Evolutionary conservation across 2,888 invertebrate genomes (phyloP).

Genomic region (Copidosoma aretas): DNA sequence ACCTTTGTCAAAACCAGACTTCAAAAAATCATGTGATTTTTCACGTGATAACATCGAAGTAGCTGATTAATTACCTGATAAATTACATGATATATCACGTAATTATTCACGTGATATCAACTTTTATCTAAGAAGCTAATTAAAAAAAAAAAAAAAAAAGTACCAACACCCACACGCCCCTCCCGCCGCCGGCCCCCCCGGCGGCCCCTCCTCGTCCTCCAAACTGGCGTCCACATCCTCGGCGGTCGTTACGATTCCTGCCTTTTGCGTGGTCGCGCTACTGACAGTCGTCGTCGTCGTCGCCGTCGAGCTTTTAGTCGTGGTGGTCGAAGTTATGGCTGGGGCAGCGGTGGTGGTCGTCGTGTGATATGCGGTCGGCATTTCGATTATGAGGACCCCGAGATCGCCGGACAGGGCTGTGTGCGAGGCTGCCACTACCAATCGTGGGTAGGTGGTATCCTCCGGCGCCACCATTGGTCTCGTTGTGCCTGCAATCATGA

Average conservation of each 20-base stretch:
- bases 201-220: conserved; percentile 43
- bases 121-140: no score
- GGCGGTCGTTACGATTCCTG: conserved; percentile 44
- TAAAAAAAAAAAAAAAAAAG: no score
- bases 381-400: conserved; percentile 70
- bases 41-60: no score
- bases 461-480: conserved; percentile 48
- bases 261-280: neutral
- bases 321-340: no score
- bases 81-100: no score
- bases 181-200: no score
- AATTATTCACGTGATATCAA: no score
- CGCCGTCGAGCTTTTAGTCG: conserved; percentile 44
- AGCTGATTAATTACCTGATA: no score
- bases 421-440: conserved; percentile 77
- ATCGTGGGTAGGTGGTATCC: conserved; percentile 57
- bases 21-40: no score
- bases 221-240: conserved; percentile 15
- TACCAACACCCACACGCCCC: no score
- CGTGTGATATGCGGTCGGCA: conserved; percentile 51
- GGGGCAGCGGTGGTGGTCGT: conserved; percentile 54
- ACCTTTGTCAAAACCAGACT: no score
- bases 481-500: conserved; percentile 46
- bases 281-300: conserved; percentile 51
- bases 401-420: conserved; percentile 82